Percentiles rank a stretch among this genome's conserved stretches.
Evolutionary conservation across 2,888 invertebrate genomes (phyloP).

Genomic region (Hirudinaria manillensis): DNA sequence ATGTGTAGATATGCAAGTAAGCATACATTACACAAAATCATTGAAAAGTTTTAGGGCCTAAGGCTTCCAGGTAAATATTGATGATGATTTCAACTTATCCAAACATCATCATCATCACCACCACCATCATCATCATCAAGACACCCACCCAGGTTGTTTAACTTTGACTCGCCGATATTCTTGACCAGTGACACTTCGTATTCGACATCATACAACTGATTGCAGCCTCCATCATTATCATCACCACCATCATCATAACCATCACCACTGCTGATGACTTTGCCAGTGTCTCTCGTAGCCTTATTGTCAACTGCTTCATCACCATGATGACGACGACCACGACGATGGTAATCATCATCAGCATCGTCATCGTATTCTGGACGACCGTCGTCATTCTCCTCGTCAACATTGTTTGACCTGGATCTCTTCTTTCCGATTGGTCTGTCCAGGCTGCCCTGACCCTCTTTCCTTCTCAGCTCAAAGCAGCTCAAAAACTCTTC

Average conservation of each 20-base stretch:
- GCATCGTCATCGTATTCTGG: not conserved
- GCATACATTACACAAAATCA: too few species aligned
- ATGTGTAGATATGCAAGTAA: too few species aligned
- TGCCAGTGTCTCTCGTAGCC: not conserved
- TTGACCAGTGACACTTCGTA: not conserved
- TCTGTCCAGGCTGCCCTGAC: not conserved
- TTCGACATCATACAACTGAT: not conserved
- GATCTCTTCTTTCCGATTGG: not conserved
- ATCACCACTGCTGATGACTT: not conserved
- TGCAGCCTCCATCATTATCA: not conserved
- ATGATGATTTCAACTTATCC: too few species aligned
- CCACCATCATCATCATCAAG: not conserved
- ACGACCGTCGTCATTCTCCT: not conserved
- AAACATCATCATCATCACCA: not conserved
- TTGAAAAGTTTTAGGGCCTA: too few species aligned
- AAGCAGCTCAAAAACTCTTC: constrained; percentile 14
- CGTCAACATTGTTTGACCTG: not conserved
- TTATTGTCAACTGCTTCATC: not conserved
- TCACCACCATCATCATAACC: not conserved
- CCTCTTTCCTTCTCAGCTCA: constrained; percentile 16
- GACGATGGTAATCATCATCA: not conserved
- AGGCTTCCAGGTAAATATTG: too few species aligned
- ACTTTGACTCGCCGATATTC: not conserved
- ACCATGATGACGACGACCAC: too few species aligned
- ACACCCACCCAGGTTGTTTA: constrained; percentile 13